Base-by-base conservation (phyloP, 2,113 vertebrate species). In the Channa maculata region DNA sequence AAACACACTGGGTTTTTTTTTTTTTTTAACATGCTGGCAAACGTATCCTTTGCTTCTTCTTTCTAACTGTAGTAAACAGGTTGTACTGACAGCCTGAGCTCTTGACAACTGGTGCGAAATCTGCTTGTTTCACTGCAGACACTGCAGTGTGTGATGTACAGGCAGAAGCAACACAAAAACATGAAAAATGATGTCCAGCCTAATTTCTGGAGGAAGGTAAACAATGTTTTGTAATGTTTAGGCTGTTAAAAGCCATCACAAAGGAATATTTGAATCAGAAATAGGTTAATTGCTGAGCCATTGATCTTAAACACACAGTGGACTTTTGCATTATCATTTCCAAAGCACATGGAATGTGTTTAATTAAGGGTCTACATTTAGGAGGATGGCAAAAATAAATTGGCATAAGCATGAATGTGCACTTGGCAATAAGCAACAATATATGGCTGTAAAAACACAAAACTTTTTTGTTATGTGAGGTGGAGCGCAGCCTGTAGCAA, bases 11-110 rank as follows among this genome's bases (percentile, higher is more conserved):
- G 14, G 37, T 11, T 33, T 53, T 38, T 59, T 43, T 38, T 59
- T 43, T 61, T 72, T 54, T 34, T 60, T 24, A 24, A 24, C 33
- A 50, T 38, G 41, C 54, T 60, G 62, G 49, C 48, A 65, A 37
- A 15, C 3, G 48, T 33, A 6, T 34, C 5, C 13, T 10, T 24
- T 24, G 58, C 58, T 39, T 41, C 15, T 15, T 70, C 15, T 24
- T 36, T 65, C 46, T 45, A 34, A 5, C 5, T 0, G 5, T 15
- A 52, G 46, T 9, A 38, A 61, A 44, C 46, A 65, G 60, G 14
- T 60, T 58, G 75, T 4, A 11, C 6, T 33, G 50, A 64, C 51
- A 45, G 58, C 13, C 39, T 9, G 36, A 37, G 11, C 14, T 66
- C 73, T 15, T 5, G 33, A 46, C 6, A 8, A 5, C 38, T 52